phyloP scores from a whole-genome alignment of 2,888 invertebrate species.

The Arctia plantaginis region DNA sequence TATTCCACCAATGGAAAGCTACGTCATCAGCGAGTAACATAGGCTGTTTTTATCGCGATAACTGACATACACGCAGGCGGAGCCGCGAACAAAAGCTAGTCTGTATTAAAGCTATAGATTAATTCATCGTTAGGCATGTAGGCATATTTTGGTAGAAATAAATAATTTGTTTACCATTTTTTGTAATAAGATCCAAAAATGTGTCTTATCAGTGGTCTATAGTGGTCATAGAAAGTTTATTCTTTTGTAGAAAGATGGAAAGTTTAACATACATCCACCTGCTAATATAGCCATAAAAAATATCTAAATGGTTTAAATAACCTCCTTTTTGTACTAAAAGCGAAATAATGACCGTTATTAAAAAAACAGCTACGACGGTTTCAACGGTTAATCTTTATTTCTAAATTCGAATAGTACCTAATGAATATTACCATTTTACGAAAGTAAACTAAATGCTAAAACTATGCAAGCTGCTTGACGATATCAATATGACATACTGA shows the following conservation, averaged over 20 bases:
- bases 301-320: not conserved
- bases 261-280: not conserved
- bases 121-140: too few relatives aligned
- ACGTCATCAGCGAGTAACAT: too few relatives aligned
- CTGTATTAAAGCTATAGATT: too few relatives aligned
- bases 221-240: too few relatives aligned
- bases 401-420: slow-evolving; percentile 2
- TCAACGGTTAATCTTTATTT: not conserved
- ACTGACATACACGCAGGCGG: too few relatives aligned
- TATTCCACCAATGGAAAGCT: too few relatives aligned
- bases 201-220: not conserved
- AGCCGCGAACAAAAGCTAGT: too few relatives aligned
- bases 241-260: not conserved
- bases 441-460: slow-evolving; percentile 37
- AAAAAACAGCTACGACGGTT: not conserved
- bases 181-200: not conserved
- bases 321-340: not conserved
- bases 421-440: slow-evolving; percentile 13
- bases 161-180: not conserved
- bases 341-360: not conserved
- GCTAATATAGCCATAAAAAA: not conserved
- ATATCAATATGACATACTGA: slow-evolving; percentile 73
- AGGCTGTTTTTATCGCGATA: too few relatives aligned
- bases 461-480: slow-evolving; percentile 16
- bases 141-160: not conserved